phyloP scores from a whole-genome alignment of 2,113 vertebrate genomes.

The Alectura lathami region DNA sequence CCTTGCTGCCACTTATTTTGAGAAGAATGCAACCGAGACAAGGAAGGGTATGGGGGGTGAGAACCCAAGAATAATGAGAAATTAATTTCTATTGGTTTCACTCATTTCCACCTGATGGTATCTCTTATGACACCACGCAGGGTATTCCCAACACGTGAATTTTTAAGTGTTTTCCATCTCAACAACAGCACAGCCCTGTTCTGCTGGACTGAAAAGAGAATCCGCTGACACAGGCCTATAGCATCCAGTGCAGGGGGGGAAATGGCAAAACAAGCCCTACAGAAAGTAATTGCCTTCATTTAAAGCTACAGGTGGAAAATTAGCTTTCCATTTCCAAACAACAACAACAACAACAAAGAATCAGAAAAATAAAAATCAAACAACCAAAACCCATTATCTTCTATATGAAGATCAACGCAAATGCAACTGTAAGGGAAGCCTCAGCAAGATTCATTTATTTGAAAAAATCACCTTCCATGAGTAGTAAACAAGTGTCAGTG shows the following conservation, averaged over 20 bases:
- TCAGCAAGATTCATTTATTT: not conserved
- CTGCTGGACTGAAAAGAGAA: not conserved
- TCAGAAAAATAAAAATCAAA: not conserved
- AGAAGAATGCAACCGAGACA: not conserved
- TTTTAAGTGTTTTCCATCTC: not conserved
- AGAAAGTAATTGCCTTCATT: not conserved
- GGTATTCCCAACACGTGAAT: not conserved
- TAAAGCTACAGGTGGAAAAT: conserved; percentile 48
- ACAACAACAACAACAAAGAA: no score
- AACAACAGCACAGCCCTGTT: not conserved
- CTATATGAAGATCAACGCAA: conserved; percentile 57
- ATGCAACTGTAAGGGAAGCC: conserved; percentile 9
- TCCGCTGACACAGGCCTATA: not conserved
- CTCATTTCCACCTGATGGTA: not conserved
- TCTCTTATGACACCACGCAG: not conserved
- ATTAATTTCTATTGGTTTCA: not conserved
- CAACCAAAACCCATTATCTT: conserved; percentile 23
- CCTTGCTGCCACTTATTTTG: not conserved
- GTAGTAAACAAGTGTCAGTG: not conserved
- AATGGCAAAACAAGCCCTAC: not conserved
- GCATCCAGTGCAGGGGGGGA: not conserved
- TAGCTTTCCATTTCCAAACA: conserved; percentile 39
- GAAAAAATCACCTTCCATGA: not conserved
- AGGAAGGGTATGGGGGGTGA: not conserved
- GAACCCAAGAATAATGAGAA: not conserved